These are phyloP conservation scores for Corythucha ciliata DNA, from an alignment of 2,888 invertebrate species.

Conservation along the genomic window DNA sequence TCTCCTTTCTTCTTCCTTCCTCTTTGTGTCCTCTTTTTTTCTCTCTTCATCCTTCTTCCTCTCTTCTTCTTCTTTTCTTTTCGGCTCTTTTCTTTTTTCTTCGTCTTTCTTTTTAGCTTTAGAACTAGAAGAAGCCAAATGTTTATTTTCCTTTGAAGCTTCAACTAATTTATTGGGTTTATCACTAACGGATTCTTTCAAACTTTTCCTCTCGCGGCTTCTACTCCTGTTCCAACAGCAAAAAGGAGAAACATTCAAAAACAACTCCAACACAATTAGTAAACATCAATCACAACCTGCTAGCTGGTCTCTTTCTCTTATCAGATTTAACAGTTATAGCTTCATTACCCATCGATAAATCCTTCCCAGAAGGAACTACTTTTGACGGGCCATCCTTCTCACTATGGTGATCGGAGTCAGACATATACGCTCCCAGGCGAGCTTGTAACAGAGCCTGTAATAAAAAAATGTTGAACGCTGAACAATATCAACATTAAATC, in stretches of 20 bases:
- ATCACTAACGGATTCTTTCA: not conserved
- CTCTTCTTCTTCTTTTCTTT: constrained; percentile 32
- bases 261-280: no score
- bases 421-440: constrained; percentile 63
- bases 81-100: constrained; percentile 33
- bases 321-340: no score
- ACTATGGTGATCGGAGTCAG: constrained; percentile 39
- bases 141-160: no score
- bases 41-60: constrained; percentile 30
- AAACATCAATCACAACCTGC: no score
- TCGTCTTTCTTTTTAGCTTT: constrained; percentile 41
- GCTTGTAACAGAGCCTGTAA: constrained; percentile 57
- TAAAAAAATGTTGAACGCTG: constrained; percentile 4
- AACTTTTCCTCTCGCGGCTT: constrained; percentile 31
- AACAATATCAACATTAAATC: not conserved
- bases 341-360: no score
- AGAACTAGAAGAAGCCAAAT: no score
- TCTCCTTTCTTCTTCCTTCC: constrained; percentile 31
- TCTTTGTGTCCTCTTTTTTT: constrained; percentile 29
- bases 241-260: no score
- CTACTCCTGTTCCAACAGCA: no score
- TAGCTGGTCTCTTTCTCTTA: no score
- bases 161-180: no score
- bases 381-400: constrained; percentile 35
- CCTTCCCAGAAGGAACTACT: no score